Evolutionary conservation across 2,113 vertebrate genomes (phyloP).

Genomic region (Onychorhynchus coronatus): DNA sequence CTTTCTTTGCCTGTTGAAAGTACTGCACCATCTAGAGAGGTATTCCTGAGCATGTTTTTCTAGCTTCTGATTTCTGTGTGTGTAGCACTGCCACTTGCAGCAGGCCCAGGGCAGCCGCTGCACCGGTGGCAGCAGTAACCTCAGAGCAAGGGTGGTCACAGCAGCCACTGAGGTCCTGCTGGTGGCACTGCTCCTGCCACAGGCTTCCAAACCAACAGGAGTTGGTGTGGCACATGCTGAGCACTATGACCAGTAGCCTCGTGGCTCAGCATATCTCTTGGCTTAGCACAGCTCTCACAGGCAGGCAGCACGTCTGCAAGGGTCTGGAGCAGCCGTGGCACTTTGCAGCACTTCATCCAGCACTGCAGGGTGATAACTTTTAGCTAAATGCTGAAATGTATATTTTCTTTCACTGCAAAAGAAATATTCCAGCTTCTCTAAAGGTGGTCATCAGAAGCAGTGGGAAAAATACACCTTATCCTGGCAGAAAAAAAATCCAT

Average conservation of each 20-base stretch:
- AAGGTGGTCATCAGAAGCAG: not conserved
- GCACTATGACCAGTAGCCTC: not conserved
- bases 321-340: not conserved
- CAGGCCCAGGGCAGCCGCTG: not conserved
- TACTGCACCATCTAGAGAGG: not conserved
- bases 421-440: not conserved
- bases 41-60: not conserved
- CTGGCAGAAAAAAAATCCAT: rapidly evolving
- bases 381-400: not conserved
- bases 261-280: not conserved
- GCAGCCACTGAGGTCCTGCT: not conserved
- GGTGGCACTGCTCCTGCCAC: not conserved
- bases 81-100: not conserved
- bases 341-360: not conserved
- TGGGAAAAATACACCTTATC: not conserved
- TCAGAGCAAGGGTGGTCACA: not conserved
- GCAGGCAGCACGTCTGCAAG: not conserved
- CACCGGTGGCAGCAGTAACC: not conserved
- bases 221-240: not conserved
- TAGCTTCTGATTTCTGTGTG: not conserved
- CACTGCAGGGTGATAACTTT: not conserved
- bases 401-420: not conserved
- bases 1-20: not conserved
- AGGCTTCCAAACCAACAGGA: not conserved
- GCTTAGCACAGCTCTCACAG: not conserved